Percentiles rank a stretch among this genome's conserved stretches.
Conservation (phyloP, 2,113 vertebrate species). For the Pseudopodoces humilis region DNA sequence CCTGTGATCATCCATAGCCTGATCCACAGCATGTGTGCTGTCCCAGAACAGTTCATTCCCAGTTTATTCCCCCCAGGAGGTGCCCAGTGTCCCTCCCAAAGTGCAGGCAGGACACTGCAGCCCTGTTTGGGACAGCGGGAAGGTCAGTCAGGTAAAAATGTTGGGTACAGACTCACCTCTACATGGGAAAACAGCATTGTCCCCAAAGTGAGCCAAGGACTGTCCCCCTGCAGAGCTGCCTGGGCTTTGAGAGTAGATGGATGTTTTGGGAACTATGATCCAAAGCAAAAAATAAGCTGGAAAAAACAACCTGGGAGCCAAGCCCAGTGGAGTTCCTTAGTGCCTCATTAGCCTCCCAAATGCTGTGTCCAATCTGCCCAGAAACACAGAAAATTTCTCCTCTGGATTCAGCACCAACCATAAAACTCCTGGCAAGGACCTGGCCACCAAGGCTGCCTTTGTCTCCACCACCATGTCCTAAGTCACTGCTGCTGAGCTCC, state of each 20-base stretch:
- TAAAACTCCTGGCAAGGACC: neutral
- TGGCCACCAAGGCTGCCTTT: neutral
- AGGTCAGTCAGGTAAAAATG: neutral
- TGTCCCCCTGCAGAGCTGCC: neutral
- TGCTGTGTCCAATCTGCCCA: neutral
- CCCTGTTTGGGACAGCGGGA: neutral
- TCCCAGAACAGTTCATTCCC: neutral
- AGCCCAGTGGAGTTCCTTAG: neutral
- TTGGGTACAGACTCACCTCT: neutral
- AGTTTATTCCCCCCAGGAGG: neutral
- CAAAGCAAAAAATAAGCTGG: neutral
- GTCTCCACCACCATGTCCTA: neutral
- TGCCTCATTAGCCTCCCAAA: neutral
- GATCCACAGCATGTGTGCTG: neutral
- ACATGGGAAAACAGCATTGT: rapidly evolving
- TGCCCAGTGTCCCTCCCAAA: neutral
- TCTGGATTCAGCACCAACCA: neutral
- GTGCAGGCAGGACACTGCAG: neutral
- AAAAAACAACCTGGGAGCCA: neutral
- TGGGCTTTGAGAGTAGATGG: neutral
- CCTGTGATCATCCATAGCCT: neutral
- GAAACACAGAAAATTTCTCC: neutral
- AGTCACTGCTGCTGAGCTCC: neutral
- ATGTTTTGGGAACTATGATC: neutral
- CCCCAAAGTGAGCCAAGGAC: neutral